These are phyloP conservation scores for Polyergus mexicanus DNA, from an alignment of 1,140 invertebrate genomes.

Conservation along the genomic window DNA sequence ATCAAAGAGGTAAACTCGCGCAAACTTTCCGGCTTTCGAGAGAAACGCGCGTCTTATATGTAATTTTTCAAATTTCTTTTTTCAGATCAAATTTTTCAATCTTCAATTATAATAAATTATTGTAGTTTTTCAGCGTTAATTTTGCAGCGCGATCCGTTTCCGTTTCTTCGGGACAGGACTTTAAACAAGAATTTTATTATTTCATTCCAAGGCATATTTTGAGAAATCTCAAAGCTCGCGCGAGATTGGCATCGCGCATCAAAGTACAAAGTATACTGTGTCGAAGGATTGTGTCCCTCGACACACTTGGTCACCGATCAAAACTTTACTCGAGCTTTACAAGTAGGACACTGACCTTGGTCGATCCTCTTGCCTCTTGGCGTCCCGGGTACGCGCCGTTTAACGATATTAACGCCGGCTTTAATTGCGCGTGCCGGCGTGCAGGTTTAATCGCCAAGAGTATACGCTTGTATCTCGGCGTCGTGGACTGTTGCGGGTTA, in stretches of 20 bases:
- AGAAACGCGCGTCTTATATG: background rate
- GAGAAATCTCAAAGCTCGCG: too few relatives aligned
- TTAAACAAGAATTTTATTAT: too few relatives aligned
- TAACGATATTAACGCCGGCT: slow-evolving; percentile 76
- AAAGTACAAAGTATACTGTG: too few relatives aligned
- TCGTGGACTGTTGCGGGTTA: slow-evolving; percentile 49
- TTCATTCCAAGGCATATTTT: too few relatives aligned
- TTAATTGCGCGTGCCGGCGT: slow-evolving; percentile 74
- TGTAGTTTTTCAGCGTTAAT: too few relatives aligned
- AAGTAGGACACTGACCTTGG: background rate
- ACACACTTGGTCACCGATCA: background rate
- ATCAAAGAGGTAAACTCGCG: slow-evolving; percentile 65
- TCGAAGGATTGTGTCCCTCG: background rate
- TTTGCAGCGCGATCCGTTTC: too few relatives aligned
- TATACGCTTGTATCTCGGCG: background rate
- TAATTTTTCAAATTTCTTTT: background rate
- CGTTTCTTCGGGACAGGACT: too few relatives aligned
- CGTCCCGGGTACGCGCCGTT: slow-evolving; percentile 67
- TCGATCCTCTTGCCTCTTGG: background rate
- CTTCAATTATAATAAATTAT: too few relatives aligned
- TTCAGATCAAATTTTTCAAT: background rate
- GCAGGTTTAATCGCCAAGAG: slow-evolving; percentile 63
- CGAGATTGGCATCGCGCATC: too few relatives aligned
- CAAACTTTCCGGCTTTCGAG: background rate
- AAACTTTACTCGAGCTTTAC: background rate